Evolutionary conservation across 2,888 invertebrate genomes (phyloP), one percentile per base, ranked within the genome.

Genomic region (Nemapogon koenigi): DNA sequence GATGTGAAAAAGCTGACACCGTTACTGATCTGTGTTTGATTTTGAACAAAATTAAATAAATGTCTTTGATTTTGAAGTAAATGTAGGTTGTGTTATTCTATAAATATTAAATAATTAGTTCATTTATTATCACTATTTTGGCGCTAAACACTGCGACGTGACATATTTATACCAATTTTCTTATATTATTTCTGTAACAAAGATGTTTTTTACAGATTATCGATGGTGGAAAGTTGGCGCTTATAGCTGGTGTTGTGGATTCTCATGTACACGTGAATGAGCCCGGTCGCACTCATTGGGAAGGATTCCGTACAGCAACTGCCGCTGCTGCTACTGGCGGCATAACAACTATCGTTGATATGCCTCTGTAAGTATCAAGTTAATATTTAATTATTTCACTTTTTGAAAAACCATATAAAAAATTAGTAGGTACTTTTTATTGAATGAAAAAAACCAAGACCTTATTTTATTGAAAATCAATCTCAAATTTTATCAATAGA

Each of bases 211-310:
- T 52, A 6, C 40, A 66, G 66, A 49, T 72, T 13, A 61, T 69
- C 42, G 72, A 73, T 45, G 72, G 71, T 0, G 71, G 71, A 2
- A 48, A 56, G 2, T 48, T 61, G 41, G 69, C 65, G 1, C 47
- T 89, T 17, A 85, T 89, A 85, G 82, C 88, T 0, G 89, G 89
- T 1, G 68, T 87, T 2, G 82, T 89, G 8, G 89, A 89, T 59
- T 81, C 86, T 0, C 88, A 89, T 53, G 88, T 89, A 3, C 88
- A 89, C 46, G 82, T 89, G 1, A 88, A 88, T 50, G 88, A 88
- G 53, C 89, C 89, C 1, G 88, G 88, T 0, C 72, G 88, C 27
- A 84, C 83, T 1, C 82, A 86, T 16, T 87, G 87, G 87, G 88
- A 89, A 63, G 88, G 87, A 13, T 89, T 85, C 60, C 69, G 69